Base-by-base conservation (phyloP, 2,888 invertebrate genomes). In the Pyrrhia umbra region DNA sequence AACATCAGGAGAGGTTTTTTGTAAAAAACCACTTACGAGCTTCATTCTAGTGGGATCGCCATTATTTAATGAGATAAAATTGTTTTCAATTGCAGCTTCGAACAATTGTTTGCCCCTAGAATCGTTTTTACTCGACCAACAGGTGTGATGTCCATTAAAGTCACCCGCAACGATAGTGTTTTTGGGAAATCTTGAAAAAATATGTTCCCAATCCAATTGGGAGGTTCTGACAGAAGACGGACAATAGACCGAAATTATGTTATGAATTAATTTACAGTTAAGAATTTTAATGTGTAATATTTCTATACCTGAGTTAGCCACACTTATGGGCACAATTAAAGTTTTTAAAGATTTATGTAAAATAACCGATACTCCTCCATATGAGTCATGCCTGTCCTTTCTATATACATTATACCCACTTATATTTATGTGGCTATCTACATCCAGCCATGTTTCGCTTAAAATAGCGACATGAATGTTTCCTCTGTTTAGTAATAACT, bases 1-100 rank as follows among this genome's bases (percentile, higher is more conserved):
- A 6, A 39, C 13, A 1, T 39, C 13, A 15, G 34, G n/a, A n/a
- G n/a, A n/a, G n/a, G n/a, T n/a, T n/a, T n/a, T n/a, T n/a, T n/a
- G n/a, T n/a, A n/a, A n/a, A n/a, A n/a, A n/a, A n/a, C 15, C 15
- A 39, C 13, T 0, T 39, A 3, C 8, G 34, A 49, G n/a, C 5
- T 34, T 18, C 10, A 34, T 34, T 21, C 43, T 43, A 2, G 43
- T 43, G 6, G 43, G 43, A 43, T 42, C 20, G 6, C 42, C 20
- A 42, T 42, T 40, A 40, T 40, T 40, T 18, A 40, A 40, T 42
- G 42, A 43, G 2, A 43, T 43, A n/a, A n/a, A 43, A 43, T 43
- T 43, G n/a, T 43, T 21, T n/a, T 43, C 43, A 21, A 43, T 43
- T 2, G 21, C n/a, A 21, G 43, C 43, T 0, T 43, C 43, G 8